Conservation (phyloP, 2,888 invertebrate species). For the Euclidia mi region DNA sequence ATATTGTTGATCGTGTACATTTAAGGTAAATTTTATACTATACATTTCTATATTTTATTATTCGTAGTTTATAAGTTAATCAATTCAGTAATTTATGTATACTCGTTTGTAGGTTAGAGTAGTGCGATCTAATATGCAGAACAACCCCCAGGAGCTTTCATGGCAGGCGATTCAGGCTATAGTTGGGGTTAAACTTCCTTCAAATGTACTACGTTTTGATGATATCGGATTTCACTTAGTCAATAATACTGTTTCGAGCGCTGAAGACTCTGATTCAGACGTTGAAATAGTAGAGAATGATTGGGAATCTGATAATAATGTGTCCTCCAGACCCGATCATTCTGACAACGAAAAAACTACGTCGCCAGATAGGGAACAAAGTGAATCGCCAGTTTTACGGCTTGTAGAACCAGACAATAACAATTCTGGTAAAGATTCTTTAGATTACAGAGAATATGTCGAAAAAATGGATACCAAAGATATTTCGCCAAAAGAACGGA, state of each 20-base stretch:
- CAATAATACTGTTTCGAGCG: conserved; percentile 84
- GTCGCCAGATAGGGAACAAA: conserved; percentile 83
- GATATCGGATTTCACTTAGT: conserved; percentile 88
- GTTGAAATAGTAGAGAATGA: conserved; percentile 89
- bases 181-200: conserved; percentile 89
- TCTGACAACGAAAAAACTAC: conserved; percentile 86
- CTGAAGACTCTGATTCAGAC: conserved; percentile 87
- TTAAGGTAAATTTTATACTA: conserved; percentile 79
- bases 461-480: conserved; percentile 85
- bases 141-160: conserved; percentile 91
- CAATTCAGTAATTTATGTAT: conserved; percentile 80
- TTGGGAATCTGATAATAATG: conserved; percentile 87
- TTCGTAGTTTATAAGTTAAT: conserved; percentile 50
- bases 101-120: conserved; percentile 90
- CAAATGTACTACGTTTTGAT: conserved; percentile 88
- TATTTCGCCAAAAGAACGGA: conserved; percentile 75
- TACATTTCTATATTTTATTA: conserved; percentile 48
- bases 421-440: conserved; percentile 79
- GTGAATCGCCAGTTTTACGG: conserved; percentile 84
- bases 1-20: conserved; percentile 73
- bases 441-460: conserved; percentile 81
- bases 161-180: conserved; percentile 90
- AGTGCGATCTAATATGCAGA: conserved; percentile 90
- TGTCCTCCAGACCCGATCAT: conserved; percentile 82
- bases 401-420: conserved; percentile 87